Conservation (phyloP, 1,140 invertebrate species). For the Megathymus violae region DNA sequence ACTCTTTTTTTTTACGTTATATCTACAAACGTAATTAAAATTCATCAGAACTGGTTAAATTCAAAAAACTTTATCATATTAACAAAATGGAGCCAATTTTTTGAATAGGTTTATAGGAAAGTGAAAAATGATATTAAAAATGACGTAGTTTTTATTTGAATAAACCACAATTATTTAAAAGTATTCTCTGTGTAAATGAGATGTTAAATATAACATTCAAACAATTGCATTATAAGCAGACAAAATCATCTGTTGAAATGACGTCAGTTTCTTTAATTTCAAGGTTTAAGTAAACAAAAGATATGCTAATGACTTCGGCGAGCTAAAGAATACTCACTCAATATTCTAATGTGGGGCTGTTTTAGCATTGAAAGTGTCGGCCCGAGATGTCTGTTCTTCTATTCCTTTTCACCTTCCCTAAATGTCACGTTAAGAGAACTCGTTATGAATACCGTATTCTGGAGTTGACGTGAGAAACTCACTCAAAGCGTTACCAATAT, state of each 20-base stretch:
- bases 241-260: background rate
- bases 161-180: too few species aligned
- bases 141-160: too few species aligned
- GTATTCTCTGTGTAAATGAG: too few species aligned
- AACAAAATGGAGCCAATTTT: too few species aligned
- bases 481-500: slow-evolving; percentile 12
- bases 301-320: slow-evolving; percentile 48
- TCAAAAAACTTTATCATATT: too few species aligned
- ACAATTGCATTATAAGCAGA: too few species aligned
- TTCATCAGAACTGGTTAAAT: too few species aligned
- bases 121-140: too few species aligned
- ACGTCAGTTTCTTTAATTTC: slow-evolving; percentile 6
- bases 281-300: slow-evolving; percentile 38
- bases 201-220: too few species aligned
- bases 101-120: too few species aligned
- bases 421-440: background rate
- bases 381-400: slow-evolving; percentile 30
- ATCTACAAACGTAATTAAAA: too few species aligned
- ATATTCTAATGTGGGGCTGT: slow-evolving; percentile 55
- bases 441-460: slow-evolving; percentile 22
- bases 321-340: slow-evolving; percentile 47
- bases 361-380: slow-evolving; percentile 55
- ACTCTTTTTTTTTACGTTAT: too few species aligned
- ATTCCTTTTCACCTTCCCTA: background rate
- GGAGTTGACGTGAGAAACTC: slow-evolving; percentile 11